Evolutionary conservation across 2,888 invertebrate species (phyloP).

Genomic region (Drosophila cognata): DNA sequence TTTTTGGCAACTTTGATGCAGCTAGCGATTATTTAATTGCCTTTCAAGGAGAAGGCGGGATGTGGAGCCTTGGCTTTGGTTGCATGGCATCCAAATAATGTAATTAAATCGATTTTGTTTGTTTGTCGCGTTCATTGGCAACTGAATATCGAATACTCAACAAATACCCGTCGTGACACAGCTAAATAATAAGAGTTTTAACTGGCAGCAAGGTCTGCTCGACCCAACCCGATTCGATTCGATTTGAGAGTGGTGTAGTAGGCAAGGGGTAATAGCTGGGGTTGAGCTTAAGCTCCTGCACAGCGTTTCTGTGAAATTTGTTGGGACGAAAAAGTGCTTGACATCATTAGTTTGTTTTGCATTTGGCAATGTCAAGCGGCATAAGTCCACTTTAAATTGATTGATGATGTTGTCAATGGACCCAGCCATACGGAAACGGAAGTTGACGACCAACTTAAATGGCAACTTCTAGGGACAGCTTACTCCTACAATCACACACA

Average conservation of each 20-base stretch:
- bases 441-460: constrained; percentile 40
- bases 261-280: neutral
- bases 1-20: constrained; percentile 20
- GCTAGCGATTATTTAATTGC: constrained; percentile 25
- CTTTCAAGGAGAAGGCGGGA: neutral
- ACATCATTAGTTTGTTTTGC: constrained; percentile 71
- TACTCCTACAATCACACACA: constrained; percentile 3
- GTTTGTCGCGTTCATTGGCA: constrained; percentile 14
- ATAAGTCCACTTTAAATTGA: constrained; percentile 70
- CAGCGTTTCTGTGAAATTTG: constrained; percentile 25
- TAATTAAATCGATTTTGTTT: constrained; percentile 59
- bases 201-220: constrained; percentile 7
- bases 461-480: constrained; percentile 13
- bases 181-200: constrained; percentile 19
- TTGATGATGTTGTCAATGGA: constrained; percentile 63
- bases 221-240: neutral
- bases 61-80: neutral
- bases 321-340: constrained; percentile 28
- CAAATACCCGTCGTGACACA: constrained; percentile 4
- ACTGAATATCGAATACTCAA: constrained; percentile 19
- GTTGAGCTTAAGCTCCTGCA: constrained; percentile 13
- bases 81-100: constrained; percentile 26
- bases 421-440: constrained; percentile 24
- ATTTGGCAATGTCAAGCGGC: constrained; percentile 58
- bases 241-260: neutral